Conservation (phyloP, 2,113 vertebrate species). For the Pelmatolapia mariae region DNA sequence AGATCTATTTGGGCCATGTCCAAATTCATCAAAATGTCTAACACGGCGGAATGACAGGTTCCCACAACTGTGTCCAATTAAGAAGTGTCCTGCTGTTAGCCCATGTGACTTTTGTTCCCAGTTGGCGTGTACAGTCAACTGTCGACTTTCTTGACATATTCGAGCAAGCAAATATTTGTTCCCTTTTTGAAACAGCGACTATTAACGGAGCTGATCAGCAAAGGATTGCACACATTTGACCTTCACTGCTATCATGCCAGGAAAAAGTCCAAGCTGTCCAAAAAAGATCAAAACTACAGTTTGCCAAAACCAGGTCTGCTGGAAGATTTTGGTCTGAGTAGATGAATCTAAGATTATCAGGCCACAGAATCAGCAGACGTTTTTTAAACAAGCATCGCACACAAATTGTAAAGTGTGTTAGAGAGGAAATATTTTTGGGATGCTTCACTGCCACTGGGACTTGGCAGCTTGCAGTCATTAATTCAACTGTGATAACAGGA, state of each 20-base stretch:
- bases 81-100: slow-evolving; percentile 18
- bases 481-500: not conserved
- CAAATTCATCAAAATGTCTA: not conserved
- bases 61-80: slow-evolving; percentile 45
- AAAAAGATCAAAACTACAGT: not conserved
- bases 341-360: not conserved
- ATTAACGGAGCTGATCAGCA: not conserved
- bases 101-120: not conserved
- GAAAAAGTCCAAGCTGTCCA: not conserved
- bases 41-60: not conserved
- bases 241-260: not conserved
- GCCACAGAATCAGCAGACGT: not conserved
- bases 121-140: not conserved
- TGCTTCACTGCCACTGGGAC: not conserved
- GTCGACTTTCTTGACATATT: not conserved
- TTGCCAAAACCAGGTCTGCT: not conserved
- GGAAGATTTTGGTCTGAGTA: not conserved
- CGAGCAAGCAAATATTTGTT: not conserved
- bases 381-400: not conserved
- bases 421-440: not conserved
- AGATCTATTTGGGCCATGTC: not conserved
- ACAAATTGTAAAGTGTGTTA: not conserved
- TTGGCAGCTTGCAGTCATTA: not conserved
- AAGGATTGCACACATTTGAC: not conserved
- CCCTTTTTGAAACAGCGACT: not conserved